Evolutionary conservation across 2,113 vertebrate species (phyloP).

Genomic region (Rhinichthys klamathensis): DNA sequence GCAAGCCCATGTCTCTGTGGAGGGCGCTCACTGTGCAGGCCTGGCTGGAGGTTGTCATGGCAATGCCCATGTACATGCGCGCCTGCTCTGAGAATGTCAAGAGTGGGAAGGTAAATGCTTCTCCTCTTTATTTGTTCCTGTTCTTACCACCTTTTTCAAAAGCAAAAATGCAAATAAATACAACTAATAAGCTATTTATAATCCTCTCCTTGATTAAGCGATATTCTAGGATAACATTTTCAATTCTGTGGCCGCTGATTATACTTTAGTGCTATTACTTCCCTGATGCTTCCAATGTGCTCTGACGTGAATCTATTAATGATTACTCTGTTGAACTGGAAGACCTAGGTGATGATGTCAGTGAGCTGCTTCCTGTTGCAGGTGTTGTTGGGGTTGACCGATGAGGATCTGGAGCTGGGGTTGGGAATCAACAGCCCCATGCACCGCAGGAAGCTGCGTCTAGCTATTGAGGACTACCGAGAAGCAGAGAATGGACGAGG

Average conservation of each 20-base stretch:
- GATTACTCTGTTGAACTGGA: background rate
- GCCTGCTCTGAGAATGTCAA: conserved; percentile 76
- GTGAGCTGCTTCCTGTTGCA: conserved; percentile 51
- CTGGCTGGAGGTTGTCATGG: conserved; percentile 80
- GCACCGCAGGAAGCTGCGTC: conserved; percentile 75
- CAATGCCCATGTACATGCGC: conserved; percentile 79
- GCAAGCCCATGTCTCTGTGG: conserved; percentile 76
- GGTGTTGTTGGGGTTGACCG: conserved; percentile 76
- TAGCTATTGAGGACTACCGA: conserved; percentile 78
- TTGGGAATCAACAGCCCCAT: conserved; percentile 73
- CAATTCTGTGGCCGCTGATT: background rate
- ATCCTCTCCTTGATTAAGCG: background rate
- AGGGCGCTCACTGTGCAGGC: conserved; percentile 75
- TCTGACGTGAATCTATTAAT: background rate
- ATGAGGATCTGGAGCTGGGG: conserved; percentile 75
- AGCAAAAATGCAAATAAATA: background rate
- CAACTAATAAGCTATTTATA: background rate
- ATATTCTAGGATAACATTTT: background rate
- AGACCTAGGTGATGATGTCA: background rate
- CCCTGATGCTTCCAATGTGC: background rate
- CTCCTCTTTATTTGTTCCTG: background rate
- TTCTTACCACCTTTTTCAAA: background rate
- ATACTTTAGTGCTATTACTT: background rate
- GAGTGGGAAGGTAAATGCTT: conserved; percentile 74
- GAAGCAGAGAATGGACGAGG: conserved; percentile 70